Evolutionary conservation across 2,888 invertebrate species (phyloP), one percentile per base, ranked within the genome.

Genomic region (Drosophila suboccidentalis): DNA sequence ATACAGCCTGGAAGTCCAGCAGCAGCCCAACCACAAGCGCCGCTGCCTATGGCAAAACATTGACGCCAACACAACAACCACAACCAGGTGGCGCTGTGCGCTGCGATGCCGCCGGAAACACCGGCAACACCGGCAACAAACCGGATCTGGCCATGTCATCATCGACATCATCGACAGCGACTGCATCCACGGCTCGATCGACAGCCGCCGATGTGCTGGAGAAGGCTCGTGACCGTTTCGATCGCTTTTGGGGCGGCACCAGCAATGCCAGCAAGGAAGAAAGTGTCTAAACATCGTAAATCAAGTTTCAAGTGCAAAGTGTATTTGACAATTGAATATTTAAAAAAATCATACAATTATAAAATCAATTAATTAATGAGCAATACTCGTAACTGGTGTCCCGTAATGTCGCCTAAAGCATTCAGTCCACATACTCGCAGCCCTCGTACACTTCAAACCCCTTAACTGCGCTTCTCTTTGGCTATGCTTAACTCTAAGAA

Each of bases 201-300:
- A 90, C 92, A 53, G 95, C 96, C 39, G 94, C 95, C 62, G 96
- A 96, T 91, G 96, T 96, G 71, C 93, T 97, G 78, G 96, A 97
- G 91, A 95, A 95, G 92, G 97, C 97, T 85, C 95, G 96, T 84
- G 96, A 95, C 92, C 95, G 96, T 85, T 97, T 97, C 91, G 97
- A 97, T 93, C 95, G 96, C 90, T 97, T 97, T 93, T 97, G 97
- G 97, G 96, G 96, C 89, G 94, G 64, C 69, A 68, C 71, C 89
- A 95, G 59, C 73, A 78, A 54, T 65, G 74, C 71, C 72, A 75
- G 94, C 85, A 95, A 95, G 86, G 94, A 94, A 82, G 94, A 94
- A 81, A 94, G 94, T 89, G 95, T 92, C 78, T 92, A 92, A 90
- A 39, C 58, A n/a, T 46, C 22, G 38, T 38, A 43, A 32, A 47